These are phyloP conservation scores for Nothoprocta pentlandii DNA, from an alignment of 2,113 vertebrate species.

Conservation along the genomic window DNA sequence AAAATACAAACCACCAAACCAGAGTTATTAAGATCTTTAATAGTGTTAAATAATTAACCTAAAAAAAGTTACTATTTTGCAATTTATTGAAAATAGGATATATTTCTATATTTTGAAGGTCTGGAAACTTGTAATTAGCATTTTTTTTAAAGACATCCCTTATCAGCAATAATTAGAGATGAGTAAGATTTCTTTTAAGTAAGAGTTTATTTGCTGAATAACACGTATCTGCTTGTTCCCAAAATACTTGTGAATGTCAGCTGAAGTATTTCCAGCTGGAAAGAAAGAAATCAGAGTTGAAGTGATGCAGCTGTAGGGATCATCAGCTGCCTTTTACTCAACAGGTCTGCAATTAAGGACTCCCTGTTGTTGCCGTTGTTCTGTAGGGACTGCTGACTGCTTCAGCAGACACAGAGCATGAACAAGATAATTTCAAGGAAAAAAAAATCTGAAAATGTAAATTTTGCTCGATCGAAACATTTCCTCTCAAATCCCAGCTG, in stretches of 20 bases:
- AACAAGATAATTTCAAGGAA: neutral
- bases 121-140: neutral
- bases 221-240: neutral
- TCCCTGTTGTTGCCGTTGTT: neutral
- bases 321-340: conserved; percentile 31
- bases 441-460: neutral
- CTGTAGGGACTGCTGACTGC: neutral
- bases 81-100: neutral
- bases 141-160: neutral
- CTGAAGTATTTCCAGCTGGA: conserved; percentile 42
- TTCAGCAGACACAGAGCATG: neutral
- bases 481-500: neutral
- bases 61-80: neutral
- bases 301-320: conserved; percentile 22
- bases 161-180: conserved; percentile 13
- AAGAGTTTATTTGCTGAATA: conserved; percentile 50
- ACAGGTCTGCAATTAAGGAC: conserved; percentile 40
- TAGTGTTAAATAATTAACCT: neutral
- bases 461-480: neutral
- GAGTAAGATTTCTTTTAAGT: conserved; percentile 24
- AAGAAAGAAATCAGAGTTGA: neutral
- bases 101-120: neutral
- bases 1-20: neutral
- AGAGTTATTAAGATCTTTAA: neutral
- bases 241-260: conserved; percentile 1